Base-by-base conservation (phyloP, 2,888 invertebrate genomes). In the Acrobeloides nanus region DNA sequence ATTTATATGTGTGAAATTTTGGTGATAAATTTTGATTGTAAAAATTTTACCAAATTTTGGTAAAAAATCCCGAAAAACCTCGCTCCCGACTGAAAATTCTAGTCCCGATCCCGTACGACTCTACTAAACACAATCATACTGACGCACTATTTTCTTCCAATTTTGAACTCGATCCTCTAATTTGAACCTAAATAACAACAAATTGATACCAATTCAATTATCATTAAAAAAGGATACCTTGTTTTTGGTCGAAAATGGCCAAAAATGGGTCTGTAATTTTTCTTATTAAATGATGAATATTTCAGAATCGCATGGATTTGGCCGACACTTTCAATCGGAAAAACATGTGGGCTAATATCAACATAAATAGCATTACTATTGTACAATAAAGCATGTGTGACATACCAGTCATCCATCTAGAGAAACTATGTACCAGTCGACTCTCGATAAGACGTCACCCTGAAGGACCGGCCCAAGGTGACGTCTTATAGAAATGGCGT, bases 361-460 rank as follows among this genome's bases (percentile, higher is more conserved):
- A 55, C 26, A 25, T 48, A 55, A 23, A 47, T 35, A 8, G 55
- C 58, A 29, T 35, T 25, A 17, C 40, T 39, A n/a, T 24, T 43
- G 12, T 57, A 39, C 25, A 57, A 18, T 4, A 57, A 21, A 8
- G 52, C 54, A 25, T 57, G 38, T 1, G 62, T 63, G 7, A 60
- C 59, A 33, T 62, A 63, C 62, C 62, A 62, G 27, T 62, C 61
- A 47, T 62, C 62, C 61, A 62, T 62, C 62, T 62, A 34, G 4
- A 54, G 38, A 10, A 31, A 8, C 27, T 39, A 7, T 24, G n/a
- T n/a, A n/a, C n/a, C 17, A 5, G 29, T 10, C n/a, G 4, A 4
- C 24, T 18, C 6, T 12, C 18, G 29, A 29, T 12, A 39, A 15
- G 12, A 18, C 27, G 20, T 7, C 35, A 4, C 12, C 29, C 31